phyloP scores from a whole-genome alignment of 2,888 invertebrate genomes.

The Lithophane socia region DNA sequence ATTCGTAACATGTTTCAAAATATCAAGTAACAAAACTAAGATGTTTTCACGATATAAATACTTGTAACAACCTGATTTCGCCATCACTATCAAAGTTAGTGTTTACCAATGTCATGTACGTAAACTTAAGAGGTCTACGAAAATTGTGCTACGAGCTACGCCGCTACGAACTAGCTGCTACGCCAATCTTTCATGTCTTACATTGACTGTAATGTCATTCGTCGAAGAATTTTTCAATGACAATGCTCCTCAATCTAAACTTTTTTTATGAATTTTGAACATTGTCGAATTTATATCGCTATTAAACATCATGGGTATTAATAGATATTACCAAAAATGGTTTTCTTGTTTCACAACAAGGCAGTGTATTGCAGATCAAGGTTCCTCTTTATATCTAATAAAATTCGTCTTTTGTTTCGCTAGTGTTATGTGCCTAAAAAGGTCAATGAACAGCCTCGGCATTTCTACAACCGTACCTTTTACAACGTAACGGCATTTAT shows the following conservation, averaged over 20 bases:
- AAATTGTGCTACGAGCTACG: conserved; percentile 64
- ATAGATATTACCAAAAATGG: conserved; percentile 47
- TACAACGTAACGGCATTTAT: conserved; percentile 77
- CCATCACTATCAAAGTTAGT: conserved; percentile 48
- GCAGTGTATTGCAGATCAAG: conserved; percentile 83
- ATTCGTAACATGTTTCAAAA: conserved; percentile 76
- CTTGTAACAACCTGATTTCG: conserved; percentile 53
- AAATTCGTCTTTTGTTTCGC: conserved; percentile 88
- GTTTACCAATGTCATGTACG: conserved; percentile 30
- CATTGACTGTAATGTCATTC: conserved; percentile 10
- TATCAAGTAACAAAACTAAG: conserved; percentile 70
- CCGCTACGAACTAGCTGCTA: conserved; percentile 59
- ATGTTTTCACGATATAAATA: conserved; percentile 65
- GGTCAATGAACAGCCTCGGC: conserved; percentile 90
- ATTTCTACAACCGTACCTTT: conserved; percentile 83
- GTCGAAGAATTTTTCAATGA: conserved; percentile 16
- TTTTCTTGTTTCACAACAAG: conserved; percentile 72
- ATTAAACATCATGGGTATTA: conserved; percentile 30
- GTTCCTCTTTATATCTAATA: conserved; percentile 83
- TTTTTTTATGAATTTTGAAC: background rate
- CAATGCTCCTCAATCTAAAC: conserved; percentile 20
- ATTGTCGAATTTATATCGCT: conserved; percentile 1
- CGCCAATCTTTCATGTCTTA: conserved; percentile 46
- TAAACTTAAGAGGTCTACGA: conserved; percentile 62
- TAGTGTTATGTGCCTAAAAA: conserved; percentile 88